Conservation (phyloP, 53 echinoderm and acorn worm genomes). For the Pentamera pediparva region DNA sequence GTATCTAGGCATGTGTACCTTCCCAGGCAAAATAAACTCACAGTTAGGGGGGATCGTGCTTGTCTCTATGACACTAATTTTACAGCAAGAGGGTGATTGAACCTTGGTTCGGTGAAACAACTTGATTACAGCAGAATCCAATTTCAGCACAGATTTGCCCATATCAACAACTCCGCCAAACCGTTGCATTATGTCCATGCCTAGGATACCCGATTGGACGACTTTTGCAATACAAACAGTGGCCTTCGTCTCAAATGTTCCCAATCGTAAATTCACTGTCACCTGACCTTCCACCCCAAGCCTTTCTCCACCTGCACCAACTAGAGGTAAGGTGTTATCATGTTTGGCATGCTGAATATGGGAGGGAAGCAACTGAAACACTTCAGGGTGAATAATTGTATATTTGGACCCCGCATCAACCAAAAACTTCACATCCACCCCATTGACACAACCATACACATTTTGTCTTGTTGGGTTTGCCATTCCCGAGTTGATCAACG, state of each 20-base stretch:
- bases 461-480: no score
- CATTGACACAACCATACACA: no score
- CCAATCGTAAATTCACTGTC: not conserved
- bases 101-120: not conserved
- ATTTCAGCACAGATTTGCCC: not conserved
- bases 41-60: not conserved
- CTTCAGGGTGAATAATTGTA: no score
- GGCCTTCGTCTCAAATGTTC: no score
- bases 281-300: no score
- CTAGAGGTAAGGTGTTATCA: not conserved
- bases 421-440: no score
- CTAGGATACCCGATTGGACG: not conserved
- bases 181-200: no score
- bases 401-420: not conserved
- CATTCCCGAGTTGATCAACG: no score
- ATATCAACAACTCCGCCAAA: no score
- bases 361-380: no score
- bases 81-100: not conserved
- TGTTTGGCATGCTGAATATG: not conserved
- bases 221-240: not conserved
- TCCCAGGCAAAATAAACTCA: not conserved
- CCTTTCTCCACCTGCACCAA: not conserved
- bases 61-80: not conserved
- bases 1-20: not conserved
- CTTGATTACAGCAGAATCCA: no score